Evolutionary conservation across 2,888 invertebrate species (phyloP).

Genomic region (Gibbula magus): DNA sequence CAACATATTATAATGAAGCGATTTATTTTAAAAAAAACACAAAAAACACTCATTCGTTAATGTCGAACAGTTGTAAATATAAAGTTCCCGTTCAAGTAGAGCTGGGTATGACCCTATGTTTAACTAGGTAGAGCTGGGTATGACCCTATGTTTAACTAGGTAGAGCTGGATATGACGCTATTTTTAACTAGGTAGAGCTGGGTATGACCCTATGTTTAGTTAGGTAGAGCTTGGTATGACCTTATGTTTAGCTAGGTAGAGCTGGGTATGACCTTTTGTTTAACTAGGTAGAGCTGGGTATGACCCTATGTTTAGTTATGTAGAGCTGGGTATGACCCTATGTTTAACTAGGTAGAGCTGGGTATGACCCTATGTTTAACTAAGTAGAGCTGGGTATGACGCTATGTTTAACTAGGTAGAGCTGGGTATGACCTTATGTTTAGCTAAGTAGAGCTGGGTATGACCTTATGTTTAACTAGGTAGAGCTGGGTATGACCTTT

Average conservation of each 20-base stretch:
- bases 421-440: slow-evolving; percentile 16
- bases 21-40: too few species aligned
- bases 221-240: too few species aligned
- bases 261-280: slow-evolving; percentile 18
- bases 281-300: too few species aligned
- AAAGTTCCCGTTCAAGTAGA: background rate
- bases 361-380: slow-evolving; percentile 16
- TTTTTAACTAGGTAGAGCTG: too few species aligned
- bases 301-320: background rate
- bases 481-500: slow-evolving; percentile 7
- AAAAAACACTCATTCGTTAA: too few species aligned
- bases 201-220: background rate
- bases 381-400: background rate
- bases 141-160: too few species aligned
- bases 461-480: too few species aligned
- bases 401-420: slow-evolving; percentile 11
- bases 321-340: background rate
- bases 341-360: background rate
- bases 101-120: slow-evolving; percentile 11
- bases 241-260: background rate
- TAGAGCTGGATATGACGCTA: slow-evolving; percentile 14
- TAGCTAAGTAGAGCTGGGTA: slow-evolving; percentile 7
- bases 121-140: slow-evolving; percentile 12
- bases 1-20: too few species aligned
- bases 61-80: too few species aligned